Evolutionary conservation across 2,797 vertebrate genomes (phyloP).

Genomic region (Sciaenops ocellatus): DNA sequence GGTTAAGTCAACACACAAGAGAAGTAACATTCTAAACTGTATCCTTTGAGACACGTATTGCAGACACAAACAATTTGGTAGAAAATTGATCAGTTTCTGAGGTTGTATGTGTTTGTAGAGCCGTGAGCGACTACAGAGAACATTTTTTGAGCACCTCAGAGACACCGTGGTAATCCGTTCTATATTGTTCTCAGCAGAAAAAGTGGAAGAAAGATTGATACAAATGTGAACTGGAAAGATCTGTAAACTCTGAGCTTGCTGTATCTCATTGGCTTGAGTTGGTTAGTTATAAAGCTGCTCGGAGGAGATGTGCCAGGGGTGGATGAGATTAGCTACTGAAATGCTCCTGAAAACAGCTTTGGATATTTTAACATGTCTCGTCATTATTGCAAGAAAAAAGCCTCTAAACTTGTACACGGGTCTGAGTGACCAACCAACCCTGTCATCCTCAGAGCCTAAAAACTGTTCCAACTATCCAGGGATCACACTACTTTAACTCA

Average conservation of each 20-base stretch:
- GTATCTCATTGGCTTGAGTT: slow-evolving; percentile 15
- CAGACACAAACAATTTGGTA: background rate
- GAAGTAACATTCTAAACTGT: background rate
- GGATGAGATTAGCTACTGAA: slow-evolving; percentile 27
- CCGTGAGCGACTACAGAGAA: background rate
- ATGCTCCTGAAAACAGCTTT: background rate
- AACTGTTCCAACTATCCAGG: slow-evolving; percentile 16
- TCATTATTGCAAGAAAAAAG: background rate
- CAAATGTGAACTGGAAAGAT: slow-evolving; percentile 23
- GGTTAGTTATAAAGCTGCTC: slow-evolving; percentile 35
- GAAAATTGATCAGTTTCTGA: background rate
- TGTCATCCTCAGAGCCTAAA: background rate
- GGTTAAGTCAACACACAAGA: background rate
- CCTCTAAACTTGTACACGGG: background rate
- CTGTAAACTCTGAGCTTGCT: slow-evolving; percentile 1
- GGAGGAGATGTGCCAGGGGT: slow-evolving; percentile 25
- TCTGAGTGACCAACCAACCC: background rate
- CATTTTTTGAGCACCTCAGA: background rate
- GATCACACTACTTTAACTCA: slow-evolving; percentile 19
- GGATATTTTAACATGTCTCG: background rate
- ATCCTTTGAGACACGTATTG: background rate
- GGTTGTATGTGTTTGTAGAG: background rate
- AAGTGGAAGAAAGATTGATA: background rate
- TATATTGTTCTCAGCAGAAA: background rate
- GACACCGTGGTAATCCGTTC: background rate